Percentiles rank a stretch among this genome's conserved stretches.
These are phyloP conservation scores for Parnassius mnemosyne DNA, from an alignment of 2,888 invertebrate species.

Conservation along the genomic window DNA sequence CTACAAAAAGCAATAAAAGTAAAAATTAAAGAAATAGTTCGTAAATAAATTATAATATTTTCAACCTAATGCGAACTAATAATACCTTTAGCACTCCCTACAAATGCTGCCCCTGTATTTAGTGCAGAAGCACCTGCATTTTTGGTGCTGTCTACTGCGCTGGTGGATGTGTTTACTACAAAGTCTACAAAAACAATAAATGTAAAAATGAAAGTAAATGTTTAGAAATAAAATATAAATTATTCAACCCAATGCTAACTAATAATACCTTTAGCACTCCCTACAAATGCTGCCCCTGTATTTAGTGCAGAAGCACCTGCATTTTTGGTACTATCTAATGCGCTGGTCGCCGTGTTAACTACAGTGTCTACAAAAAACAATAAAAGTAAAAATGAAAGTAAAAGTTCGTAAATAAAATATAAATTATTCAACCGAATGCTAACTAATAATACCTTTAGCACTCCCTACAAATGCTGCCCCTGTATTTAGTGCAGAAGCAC, in stretches of 20 bases:
- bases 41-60: too few relatives aligned
- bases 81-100: slow-evolving; percentile 51
- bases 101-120: slow-evolving; percentile 44
- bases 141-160: slow-evolving; percentile 50
- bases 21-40: too few relatives aligned
- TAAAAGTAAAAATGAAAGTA: neutral
- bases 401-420: neutral
- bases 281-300: slow-evolving; percentile 40
- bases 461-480: slow-evolving; percentile 44
- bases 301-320: slow-evolving; percentile 39
- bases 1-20: too few relatives aligned
- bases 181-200: slow-evolving; percentile 45
- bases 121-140: slow-evolving; percentile 45
- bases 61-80: too few relatives aligned
- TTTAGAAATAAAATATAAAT: neutral
- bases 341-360: slow-evolving; percentile 29
- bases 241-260: too few relatives aligned
- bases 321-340: slow-evolving; percentile 41
- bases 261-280: slow-evolving; percentile 49
- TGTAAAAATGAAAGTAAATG: neutral
- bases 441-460: slow-evolving; percentile 33
- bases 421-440: neutral
- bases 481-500: slow-evolving; percentile 53
- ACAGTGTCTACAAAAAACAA: slow-evolving; percentile 8
- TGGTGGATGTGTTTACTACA: slow-evolving; percentile 41